Conservation (phyloP, 2,113 vertebrate genomes). For the Poeciliopsis retropinna region DNA sequence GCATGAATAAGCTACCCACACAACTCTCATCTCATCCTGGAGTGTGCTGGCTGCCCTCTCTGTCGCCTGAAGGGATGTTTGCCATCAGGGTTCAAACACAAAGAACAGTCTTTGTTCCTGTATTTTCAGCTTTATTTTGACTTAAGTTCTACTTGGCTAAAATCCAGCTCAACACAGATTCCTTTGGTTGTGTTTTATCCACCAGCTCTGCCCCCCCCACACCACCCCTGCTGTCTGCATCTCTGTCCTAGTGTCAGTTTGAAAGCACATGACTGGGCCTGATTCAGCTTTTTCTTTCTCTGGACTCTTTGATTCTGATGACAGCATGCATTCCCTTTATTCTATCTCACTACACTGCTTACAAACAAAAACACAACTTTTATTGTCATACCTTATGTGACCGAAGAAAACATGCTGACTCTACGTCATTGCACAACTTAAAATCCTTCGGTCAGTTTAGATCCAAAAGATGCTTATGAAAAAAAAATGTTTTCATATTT, state of each 20-base stretch:
- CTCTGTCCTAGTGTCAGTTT: slow-evolving; percentile 37
- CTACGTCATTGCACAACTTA: slow-evolving; percentile 2
- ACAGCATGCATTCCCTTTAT: slow-evolving; percentile 74
- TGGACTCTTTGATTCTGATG: slow-evolving; percentile 74
- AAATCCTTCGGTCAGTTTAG: not conserved
- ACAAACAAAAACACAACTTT: slow-evolving; percentile 47
- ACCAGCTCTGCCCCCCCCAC: slow-evolving; percentile 4
- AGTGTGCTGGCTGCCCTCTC: slow-evolving; percentile 23
- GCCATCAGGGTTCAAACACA: slow-evolving; percentile 21
- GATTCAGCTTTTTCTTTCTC: slow-evolving; percentile 78
- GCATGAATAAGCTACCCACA: slow-evolving; percentile 57
- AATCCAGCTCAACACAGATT: slow-evolving; percentile 22
- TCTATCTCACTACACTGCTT: slow-evolving; percentile 36
- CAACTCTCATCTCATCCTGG: slow-evolving; percentile 25
- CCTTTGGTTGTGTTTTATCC: slow-evolving; percentile 25
- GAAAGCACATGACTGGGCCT: slow-evolving; percentile 75
- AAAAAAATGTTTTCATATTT: not conserved
- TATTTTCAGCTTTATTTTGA: slow-evolving; percentile 34
- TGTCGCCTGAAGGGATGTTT: slow-evolving; percentile 24
- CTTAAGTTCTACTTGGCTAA: not conserved
- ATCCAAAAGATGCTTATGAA: not conserved
- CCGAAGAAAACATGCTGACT: not conserved
- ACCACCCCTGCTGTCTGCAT: slow-evolving; percentile 12
- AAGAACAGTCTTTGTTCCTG: not conserved
- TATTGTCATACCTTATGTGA: slow-evolving; percentile 24